Conservation (phyloP, 1,140 invertebrate genomes). For the Rhynchophorus ferrugineus region DNA sequence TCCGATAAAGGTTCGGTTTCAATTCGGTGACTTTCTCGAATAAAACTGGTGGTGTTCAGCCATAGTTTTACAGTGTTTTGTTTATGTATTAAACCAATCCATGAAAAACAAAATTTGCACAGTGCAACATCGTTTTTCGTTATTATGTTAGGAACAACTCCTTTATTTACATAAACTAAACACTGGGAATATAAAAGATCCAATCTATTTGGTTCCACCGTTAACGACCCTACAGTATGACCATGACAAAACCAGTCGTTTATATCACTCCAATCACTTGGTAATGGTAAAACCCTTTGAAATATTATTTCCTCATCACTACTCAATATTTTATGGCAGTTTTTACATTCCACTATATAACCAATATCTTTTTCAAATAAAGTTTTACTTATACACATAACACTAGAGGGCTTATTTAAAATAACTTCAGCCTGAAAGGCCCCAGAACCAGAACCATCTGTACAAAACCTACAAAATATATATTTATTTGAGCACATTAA, state of each 20-base stretch:
- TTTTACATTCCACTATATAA: conserved; percentile 43
- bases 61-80: conserved; percentile 29
- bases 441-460: conserved; percentile 32
- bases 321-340: conserved; percentile 44
- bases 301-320: conserved; percentile 38
- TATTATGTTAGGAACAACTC: conserved; percentile 41
- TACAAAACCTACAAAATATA: conserved; percentile 32
- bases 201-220: conserved; percentile 40
- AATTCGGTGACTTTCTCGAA: conserved; percentile 30
- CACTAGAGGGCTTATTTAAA: conserved; percentile 27
- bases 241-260: conserved; percentile 52
- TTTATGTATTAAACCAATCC: conserved; percentile 40
- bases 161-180: conserved; percentile 43
- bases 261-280: conserved; percentile 46
- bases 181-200: conserved; percentile 48
- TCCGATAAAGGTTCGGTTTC: conserved; percentile 40
- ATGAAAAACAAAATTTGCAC: conserved; percentile 47
- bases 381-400: conserved; percentile 33
- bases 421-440: conserved; percentile 48
- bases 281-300: conserved; percentile 47
- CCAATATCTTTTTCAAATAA: conserved; percentile 38
- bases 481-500: conserved; percentile 31
- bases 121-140: conserved; percentile 41
- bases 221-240: conserved; percentile 27
- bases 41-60: conserved; percentile 34